Base-by-base conservation (phyloP, 2,113 vertebrate species). In the Plestiodon gilberti region DNA sequence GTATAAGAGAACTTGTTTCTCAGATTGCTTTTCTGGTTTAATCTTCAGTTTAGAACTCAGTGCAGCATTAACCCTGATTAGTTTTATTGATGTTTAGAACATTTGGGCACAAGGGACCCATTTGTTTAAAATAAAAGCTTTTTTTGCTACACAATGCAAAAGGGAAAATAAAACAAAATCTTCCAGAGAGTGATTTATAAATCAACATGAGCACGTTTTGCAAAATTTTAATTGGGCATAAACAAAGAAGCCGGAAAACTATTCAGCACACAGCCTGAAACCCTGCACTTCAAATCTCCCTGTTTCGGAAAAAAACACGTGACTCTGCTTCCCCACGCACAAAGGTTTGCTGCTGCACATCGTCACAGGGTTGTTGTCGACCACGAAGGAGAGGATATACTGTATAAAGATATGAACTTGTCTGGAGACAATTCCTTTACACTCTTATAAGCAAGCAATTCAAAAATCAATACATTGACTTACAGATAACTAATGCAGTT, bases 31-130 rank as follows among this genome's bases (percentile, higher is more conserved):
- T 94, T 87, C 89, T 90, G 88, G 91, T 71, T 88, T 95, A 90
- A 94, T 93, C 87, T 96, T 96, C 93, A 87, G 92, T 95, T 95
- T 93, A 95, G 94, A 93, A 93, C 78, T 91, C 75, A 89, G 89
- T 94, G 91, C 90, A 90, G 78, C 88, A 90, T 93, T 93, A 93
- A 94, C 84, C 82, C 88, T 95, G 87, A 92, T 94, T 92, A 94
- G 43, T 67, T 94, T 93, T 93, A 94, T 91, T 93, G 94, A 95
- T 92, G 81, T 92, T 91, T 94, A 91, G 85, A 91, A 82, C 69
- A 81, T 85, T 83, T 83, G 14, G 67, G 67, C 33, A 35, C 38
- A 88, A 84, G 82, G 23, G 75, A 64, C 87, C 77, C 33, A 88
- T 62, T 91, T 87, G 22, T 71, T 5, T 83, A 65, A 82, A 85